These are phyloP conservation scores for Caenorhabditis sinica DNA, from an alignment of 2,888 invertebrate genomes.

Conservation along the genomic window DNA sequence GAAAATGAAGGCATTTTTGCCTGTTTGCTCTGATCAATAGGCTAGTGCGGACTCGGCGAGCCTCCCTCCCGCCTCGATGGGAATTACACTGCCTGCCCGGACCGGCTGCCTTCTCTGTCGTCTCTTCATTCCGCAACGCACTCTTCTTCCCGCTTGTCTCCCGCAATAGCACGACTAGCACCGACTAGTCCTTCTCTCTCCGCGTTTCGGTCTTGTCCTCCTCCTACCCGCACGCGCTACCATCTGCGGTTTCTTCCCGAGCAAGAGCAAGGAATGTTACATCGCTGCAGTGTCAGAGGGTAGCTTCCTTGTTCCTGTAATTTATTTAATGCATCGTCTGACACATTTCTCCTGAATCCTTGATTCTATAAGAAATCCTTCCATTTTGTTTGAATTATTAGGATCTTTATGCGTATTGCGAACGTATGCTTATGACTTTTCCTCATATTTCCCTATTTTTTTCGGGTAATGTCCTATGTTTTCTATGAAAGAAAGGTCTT, in stretches of 20 bases:
- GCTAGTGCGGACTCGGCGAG: constrained; percentile 36
- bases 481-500: no score
- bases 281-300: constrained; percentile 42
- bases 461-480: no score
- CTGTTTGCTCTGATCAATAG: constrained; percentile 59
- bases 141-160: constrained; percentile 3
- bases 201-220: constrained; percentile 38
- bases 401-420: no score
- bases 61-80: constrained; percentile 37
- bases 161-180: constrained; percentile 61
- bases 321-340: background rate
- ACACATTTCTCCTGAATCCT: background rate
- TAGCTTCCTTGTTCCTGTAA: constrained; percentile 13
- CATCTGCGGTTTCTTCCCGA: constrained; percentile 52
- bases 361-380: background rate
- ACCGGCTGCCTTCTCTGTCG: constrained; percentile 22
- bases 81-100: constrained; percentile 56
- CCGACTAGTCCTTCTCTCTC: constrained; percentile 60
- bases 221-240: constrained; percentile 57
- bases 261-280: constrained; percentile 35
- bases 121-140: constrained; percentile 24
- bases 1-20: constrained; percentile 8
- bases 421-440: no score
- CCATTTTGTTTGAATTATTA: no score
- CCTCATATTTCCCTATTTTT: no score